Conservation (phyloP, 2,113 vertebrate genomes). For the Peromyscus maniculatus region DNA sequence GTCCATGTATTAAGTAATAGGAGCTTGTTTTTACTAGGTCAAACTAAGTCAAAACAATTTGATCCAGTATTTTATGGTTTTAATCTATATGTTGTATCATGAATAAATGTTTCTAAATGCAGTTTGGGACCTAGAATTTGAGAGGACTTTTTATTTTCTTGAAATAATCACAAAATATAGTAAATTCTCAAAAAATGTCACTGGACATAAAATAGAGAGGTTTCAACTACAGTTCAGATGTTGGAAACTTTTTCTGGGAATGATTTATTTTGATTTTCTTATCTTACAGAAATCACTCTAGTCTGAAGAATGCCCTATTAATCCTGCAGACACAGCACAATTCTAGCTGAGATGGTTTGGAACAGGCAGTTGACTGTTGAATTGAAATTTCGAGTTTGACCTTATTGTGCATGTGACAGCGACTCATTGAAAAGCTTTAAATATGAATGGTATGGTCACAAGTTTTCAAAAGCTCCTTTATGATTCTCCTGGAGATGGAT, state of each 20-base stretch:
- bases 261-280: background rate
- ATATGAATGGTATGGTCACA: background rate
- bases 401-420: background rate
- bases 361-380: background rate
- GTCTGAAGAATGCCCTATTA: background rate
- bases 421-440: background rate
- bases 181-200: background rate
- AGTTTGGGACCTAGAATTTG: background rate
- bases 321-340: background rate
- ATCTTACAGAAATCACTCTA: background rate
- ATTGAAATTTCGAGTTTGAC: background rate
- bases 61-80: background rate
- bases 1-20: background rate
- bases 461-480: background rate
- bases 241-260: background rate
- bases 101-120: background rate
- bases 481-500: background rate
- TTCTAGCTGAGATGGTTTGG: background rate
- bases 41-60: background rate
- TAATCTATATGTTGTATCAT: background rate
- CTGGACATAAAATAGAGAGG: background rate
- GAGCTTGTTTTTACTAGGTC: background rate
- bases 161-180: background rate
- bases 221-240: background rate
- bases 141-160: background rate